Base-by-base conservation (phyloP, 2,113 vertebrate genomes). In the Festucalex cinctus region DNA sequence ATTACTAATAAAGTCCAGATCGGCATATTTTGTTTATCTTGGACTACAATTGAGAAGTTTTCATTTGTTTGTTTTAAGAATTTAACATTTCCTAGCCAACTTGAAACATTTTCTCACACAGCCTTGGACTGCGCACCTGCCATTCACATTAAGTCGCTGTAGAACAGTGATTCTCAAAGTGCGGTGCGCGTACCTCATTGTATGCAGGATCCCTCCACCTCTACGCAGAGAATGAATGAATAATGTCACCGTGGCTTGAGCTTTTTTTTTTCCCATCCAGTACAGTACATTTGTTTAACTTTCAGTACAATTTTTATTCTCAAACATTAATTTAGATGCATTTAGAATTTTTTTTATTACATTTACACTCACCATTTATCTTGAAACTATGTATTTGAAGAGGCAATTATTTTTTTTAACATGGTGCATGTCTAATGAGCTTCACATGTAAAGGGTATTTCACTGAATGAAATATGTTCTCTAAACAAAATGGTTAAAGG, bases 401-500 rank as follows among this genome's bases (percentile, higher is more conserved):
- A 32, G 28, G 2, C 28, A 32, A 32, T 32, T 32, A 32, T 32
- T 32, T 32, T 32, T 32, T 32, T 32, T n/a, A n/a, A 32, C 28
- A 2, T 32, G 28, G 28, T 32, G 28, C 28, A 32, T 46, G 14
- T n/a, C 48, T 22, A 22, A 51, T 51, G 8, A 22, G 19, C 48
- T 32, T 12, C 48, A 51, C 9, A 2, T 77, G 20, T 77, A 46
- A 76, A 79, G 79, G 69, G 68, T 76, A 68, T 75, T 75, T 56
- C 43, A 77, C 65, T 69, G 65, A 81, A 61, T 62, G 65, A 5
- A 37, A 41, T n/a, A n/a, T 41, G n/a, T 41, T 39, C 36, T 63
- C 57, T 41, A 43, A 82, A 71, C 59, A 72, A 76, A 80, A 81
- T 35, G 10, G 66, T 67, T 73, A 68, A 59, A 58, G 63, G 46